Evolutionary conservation across 2,888 invertebrate species (phyloP).

Genomic region (Pteria penguin): DNA sequence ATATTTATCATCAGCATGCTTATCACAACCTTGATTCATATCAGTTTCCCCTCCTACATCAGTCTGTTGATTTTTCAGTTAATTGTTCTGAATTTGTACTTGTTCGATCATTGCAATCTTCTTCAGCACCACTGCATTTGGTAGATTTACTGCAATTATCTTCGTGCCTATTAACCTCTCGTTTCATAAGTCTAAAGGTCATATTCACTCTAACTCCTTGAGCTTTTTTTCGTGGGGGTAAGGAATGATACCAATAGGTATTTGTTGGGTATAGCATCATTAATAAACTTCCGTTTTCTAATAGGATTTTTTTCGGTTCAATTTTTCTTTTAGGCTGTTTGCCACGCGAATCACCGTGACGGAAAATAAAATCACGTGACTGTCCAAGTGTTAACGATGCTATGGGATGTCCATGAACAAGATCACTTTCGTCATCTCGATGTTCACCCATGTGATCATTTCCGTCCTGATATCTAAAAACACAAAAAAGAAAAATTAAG

Average conservation of each 20-base stretch:
- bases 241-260: slow-evolving; percentile 86
- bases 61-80: no score
- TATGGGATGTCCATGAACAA: slow-evolving; percentile 84
- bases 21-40: no score
- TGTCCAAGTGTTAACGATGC: slow-evolving; percentile 86
- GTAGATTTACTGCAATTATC: no score
- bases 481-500: no score
- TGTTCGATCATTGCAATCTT: no score
- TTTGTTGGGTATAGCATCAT: slow-evolving; percentile 88
- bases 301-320: slow-evolving; percentile 81
- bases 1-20: no score
- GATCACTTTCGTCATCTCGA: slow-evolving; percentile 86
- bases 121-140: no score
- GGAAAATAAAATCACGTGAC: slow-evolving; percentile 85
- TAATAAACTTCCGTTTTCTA: slow-evolving; percentile 86
- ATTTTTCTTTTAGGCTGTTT: slow-evolving; percentile 77
- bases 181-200: slow-evolving; percentile 69
- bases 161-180: no score
- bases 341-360: slow-evolving; percentile 81
- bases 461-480: slow-evolving; percentile 85
- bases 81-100: no score
- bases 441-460: slow-evolving; percentile 87
- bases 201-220: slow-evolving; percentile 84
- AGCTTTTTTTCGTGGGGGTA: slow-evolving; percentile 83
- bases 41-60: no score